Base-by-base conservation (phyloP, 2,113 vertebrate species). In the Trogon surrucura region DNA sequence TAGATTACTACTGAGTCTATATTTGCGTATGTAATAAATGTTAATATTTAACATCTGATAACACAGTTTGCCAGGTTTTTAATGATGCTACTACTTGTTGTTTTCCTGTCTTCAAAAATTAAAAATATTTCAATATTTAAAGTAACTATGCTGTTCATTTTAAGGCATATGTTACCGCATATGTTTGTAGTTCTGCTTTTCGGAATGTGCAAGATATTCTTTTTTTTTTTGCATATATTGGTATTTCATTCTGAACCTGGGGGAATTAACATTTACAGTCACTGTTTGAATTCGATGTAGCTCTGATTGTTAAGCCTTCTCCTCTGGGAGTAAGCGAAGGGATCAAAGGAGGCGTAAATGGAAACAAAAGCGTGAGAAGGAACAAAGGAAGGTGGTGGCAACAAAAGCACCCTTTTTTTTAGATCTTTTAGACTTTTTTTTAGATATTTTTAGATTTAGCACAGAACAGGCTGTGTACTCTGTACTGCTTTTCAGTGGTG, bases 131-230 rank as follows among this genome's bases (percentile, higher is more conserved):
- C 74, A 75, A 75, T 91, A 93, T 92, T 95, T 87, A 61, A 91
- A 96, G 81, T 71, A 91, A 69, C n/a, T 72, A 21, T 29, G 21
- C 70, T 94, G 94, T 80, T 96, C 87, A 81, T 94, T 95, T 95
- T 53, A 69, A 82, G 73, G 66, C 93, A 89, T 95, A 88, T 89
- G 84, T 80, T 79, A 3, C 47, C 22, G 45, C 91, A 94, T 91
- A 92, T 89, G 83, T 67, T 91, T 87, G 70, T 25, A 45, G 29
- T 51, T 91, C 87, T 87, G 50, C 27, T 87, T 80, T 89, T 60
- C 32, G 36, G 45, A 75, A 84, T 25, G 44, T 60, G 61, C 69
- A 95, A 74, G 69, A 5, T 36, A 36, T 18, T 50, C 64, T 80
- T 69, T 51, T 11, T 53, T 26, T 38, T 56, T 85, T 92, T 89